These are phyloP conservation scores for Argopecten irradians DNA, from an alignment of 1,140 invertebrate species.

Conservation along the genomic window DNA sequence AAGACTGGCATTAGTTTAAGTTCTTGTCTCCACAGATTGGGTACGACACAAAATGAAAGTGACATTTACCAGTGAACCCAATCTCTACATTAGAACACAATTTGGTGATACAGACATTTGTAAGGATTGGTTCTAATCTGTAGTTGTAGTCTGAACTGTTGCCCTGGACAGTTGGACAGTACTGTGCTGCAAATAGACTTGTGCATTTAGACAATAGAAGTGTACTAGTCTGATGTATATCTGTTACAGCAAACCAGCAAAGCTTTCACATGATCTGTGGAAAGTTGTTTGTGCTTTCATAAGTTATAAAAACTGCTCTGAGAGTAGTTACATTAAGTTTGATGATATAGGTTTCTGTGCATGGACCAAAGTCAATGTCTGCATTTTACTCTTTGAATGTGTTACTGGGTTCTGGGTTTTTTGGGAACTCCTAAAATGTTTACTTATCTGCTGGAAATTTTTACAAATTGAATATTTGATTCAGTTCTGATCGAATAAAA, in stretches of 20 bases:
- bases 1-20: neutral
- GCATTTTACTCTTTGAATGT: neutral
- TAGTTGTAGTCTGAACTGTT: neutral
- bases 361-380: neutral
- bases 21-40: neutral
- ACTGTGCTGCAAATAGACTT: neutral
- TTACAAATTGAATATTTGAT: neutral
- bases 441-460: neutral
- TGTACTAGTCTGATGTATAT: neutral
- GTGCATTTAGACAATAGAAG: constrained; percentile 8
- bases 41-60: neutral
- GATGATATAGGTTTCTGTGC: neutral
- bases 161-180: neutral
- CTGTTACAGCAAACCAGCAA: neutral
- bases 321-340: neutral
- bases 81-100: neutral
- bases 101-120: neutral
- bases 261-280: neutral
- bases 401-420: neutral
- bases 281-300: constrained; percentile 4
- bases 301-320: neutral
- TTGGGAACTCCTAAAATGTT: neutral
- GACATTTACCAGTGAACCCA: neutral
- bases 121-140: neutral
- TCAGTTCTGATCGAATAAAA: neutral